Base-by-base conservation (phyloP, 2,797 vertebrate genomes). In the Petrocephalus sullivani region DNA sequence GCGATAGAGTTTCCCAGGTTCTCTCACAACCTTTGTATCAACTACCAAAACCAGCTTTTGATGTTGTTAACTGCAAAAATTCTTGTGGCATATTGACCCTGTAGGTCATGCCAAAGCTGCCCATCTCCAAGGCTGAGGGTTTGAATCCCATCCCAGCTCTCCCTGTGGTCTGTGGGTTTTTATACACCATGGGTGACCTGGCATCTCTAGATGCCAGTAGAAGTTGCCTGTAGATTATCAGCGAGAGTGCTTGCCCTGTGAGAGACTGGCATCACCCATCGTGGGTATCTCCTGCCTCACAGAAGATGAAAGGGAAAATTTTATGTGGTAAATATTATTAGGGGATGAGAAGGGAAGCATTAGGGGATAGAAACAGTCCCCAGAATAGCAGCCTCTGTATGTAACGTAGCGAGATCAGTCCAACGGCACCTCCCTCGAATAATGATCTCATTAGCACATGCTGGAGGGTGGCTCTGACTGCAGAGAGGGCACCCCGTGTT, bases 371-470 rank as follows among this genome's bases (percentile, higher is more conserved):
- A 46, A 51, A 49, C 19, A n/a, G 49, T 23, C 4, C 2, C 78
- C 78, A 82, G 46, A 46, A 51, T 51, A 51, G 37, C n/a, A 51
- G n/a, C 41, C 41, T 51, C 9, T 82, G 46, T 5, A n/a, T 51
- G 78, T 51, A 71, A 71, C 7, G n/a, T 23, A 28, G 78, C 2
- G 4, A 16, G 19, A 88, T 87, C 88, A 89, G 54, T 86, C 54
- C 85, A 78, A 33, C 37, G 64, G 33, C 78, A 23, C 49, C 75
- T 88, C 82, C 53, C 82, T 89, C 81, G 87, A 37, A 60, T 85
- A 90, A 88, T 71, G 86, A 89, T 61, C 88, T 87, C 53, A 89
- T 89, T 87, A 87, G 64, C 54, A 87, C 67, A 51, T 87, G 67
- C 57, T 64, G 71, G 85, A 53, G 21, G 41, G 37, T 21, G 78